Evolutionary conservation across 23 tunicate genomes (phyloP).

Genomic region (Botrylloides violaceus): DNA sequence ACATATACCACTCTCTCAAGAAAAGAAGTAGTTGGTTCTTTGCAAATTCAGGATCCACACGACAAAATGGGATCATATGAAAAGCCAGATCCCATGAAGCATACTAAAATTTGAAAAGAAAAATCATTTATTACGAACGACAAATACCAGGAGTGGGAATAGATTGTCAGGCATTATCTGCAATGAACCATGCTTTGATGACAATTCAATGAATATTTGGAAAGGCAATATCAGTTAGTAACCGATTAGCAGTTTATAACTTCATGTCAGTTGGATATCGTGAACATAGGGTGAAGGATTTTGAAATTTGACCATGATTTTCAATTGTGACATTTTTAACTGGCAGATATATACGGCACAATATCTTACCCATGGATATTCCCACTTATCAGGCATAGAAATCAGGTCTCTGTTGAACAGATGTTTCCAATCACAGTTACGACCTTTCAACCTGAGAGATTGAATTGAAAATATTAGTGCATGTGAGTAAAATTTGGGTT

Average conservation of each 20-base stretch:
- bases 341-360: too few relatives aligned
- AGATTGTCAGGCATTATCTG: too few relatives aligned
- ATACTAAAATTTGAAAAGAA: slow-evolving; percentile 25
- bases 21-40: slow-evolving; percentile 67
- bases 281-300: too few relatives aligned
- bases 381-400: slow-evolving; percentile 97
- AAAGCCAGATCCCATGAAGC: slow-evolving; percentile 95
- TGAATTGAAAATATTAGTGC: background rate
- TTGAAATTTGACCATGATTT: too few relatives aligned
- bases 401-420: slow-evolving; percentile 77
- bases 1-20: slow-evolving; percentile 86
- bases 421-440: slow-evolving; percentile 84
- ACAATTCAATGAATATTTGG: too few relatives aligned
- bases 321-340: too few relatives aligned
- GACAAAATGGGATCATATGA: slow-evolving; percentile 95
- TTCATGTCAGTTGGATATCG: too few relatives aligned
- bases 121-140: background rate
- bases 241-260: too few relatives aligned
- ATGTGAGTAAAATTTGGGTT: too few relatives aligned
- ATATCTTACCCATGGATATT: slow-evolving; percentile 93
- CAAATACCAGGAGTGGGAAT: background rate
- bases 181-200: too few relatives aligned
- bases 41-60: slow-evolving; percentile 86
- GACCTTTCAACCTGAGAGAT: slow-evolving; percentile 48
- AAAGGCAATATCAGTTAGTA: too few relatives aligned